These are phyloP conservation scores for Ericerus pela DNA, from an alignment of 1,140 invertebrate species.

Conservation along the genomic window DNA sequence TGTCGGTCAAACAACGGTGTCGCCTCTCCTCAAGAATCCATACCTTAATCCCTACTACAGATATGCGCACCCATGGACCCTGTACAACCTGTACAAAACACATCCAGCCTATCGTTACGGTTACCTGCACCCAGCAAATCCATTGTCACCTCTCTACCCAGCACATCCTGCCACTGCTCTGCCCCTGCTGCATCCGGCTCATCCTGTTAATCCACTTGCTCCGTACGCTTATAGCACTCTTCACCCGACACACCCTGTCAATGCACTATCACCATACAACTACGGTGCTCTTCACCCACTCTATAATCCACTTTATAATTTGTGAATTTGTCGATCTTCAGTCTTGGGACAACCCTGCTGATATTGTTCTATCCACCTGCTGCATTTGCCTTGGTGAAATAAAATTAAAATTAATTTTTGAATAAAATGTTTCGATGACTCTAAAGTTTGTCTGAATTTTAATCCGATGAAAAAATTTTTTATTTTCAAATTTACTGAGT, in stretches of 20 bases:
- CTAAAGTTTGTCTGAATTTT: no score
- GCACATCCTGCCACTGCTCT: not conserved
- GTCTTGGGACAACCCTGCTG: no score
- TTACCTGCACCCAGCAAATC: not conserved
- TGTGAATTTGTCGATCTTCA: no score
- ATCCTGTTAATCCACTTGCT: no score
- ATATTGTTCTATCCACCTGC: no score
- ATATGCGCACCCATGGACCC: not conserved
- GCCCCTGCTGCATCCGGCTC: not conserved
- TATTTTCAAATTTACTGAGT: no score
- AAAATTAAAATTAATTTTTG: no score
- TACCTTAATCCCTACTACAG: conserved; percentile 1
- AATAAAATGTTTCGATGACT: no score
- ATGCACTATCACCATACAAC: no score
- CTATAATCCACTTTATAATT: not conserved
- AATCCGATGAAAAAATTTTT: no score
- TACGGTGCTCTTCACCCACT: not conserved
- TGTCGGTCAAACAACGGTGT: not conserved
- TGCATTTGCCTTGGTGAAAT: no score
- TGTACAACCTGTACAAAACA: not conserved
- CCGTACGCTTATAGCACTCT: not conserved
- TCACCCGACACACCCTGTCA: not conserved
- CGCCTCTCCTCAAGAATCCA: not conserved
- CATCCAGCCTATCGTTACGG: not conserved
- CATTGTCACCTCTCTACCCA: not conserved